phyloP scores from a whole-genome alignment of 1,140 invertebrate species.

The Cotesia glomerata region DNA sequence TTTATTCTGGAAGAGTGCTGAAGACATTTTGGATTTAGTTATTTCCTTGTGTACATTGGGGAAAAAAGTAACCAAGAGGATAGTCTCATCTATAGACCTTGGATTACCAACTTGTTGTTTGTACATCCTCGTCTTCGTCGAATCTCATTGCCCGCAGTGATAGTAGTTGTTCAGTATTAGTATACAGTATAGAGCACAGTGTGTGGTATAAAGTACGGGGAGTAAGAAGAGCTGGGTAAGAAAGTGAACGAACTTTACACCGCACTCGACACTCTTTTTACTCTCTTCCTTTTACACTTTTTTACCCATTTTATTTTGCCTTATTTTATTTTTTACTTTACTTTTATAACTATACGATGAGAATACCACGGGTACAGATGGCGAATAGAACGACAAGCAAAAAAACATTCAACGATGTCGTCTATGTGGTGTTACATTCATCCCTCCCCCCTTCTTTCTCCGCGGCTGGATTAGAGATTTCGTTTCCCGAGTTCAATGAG shows the following conservation, averaged over 20 bases:
- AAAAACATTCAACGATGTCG: neutral
- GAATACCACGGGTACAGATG: slow-evolving; percentile 2
- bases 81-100: slow-evolving; percentile 17
- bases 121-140: slow-evolving; percentile 14
- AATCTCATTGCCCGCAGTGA: slow-evolving; percentile 19
- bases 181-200: no score
- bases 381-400: neutral
- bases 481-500: slow-evolving; percentile 24
- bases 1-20: no score
- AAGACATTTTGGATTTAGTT: no score
- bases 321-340: neutral
- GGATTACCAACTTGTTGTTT: slow-evolving; percentile 33
- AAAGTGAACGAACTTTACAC: slow-evolving; percentile 9
- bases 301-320: neutral
- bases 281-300: neutral
- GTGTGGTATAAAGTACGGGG: neutral
- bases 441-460: no score
- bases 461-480: slow-evolving; percentile 19
- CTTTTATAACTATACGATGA: neutral
- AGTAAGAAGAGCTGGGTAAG: neutral
- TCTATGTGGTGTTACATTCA: slow-evolving; percentile 18
- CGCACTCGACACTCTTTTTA: slow-evolving; percentile 11
- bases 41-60: slow-evolving; percentile 1
- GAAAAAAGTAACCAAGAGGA: slow-evolving; percentile 8
- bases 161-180: neutral